Percentiles rank a stretch among this genome's conserved stretches.
Conservation (phyloP, 35 echinoderm and acorn worm genomes). For the Diadema setosum region DNA sequence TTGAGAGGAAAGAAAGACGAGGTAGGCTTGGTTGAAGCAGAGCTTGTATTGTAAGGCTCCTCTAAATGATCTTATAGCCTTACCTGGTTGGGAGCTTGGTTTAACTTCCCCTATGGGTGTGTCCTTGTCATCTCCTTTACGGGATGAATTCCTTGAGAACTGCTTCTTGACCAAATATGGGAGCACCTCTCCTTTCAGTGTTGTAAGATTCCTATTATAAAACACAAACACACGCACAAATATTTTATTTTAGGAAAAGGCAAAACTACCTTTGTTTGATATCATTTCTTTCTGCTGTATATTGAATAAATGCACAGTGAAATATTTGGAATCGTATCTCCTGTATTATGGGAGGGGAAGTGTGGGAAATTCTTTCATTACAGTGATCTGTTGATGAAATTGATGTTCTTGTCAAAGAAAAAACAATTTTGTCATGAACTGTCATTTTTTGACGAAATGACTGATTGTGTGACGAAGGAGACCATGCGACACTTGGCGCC, state of each 20-base stretch:
- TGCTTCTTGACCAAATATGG: constrained; percentile 96
- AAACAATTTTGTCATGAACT: not conserved
- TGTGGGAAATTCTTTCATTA: too few species aligned
- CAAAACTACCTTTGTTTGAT: too few species aligned
- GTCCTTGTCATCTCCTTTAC: constrained; percentile 10
- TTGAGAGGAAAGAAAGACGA: not conserved
- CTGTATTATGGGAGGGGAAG: too few species aligned
- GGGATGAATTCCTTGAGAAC: constrained; percentile 25
- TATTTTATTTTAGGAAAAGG: too few species aligned
- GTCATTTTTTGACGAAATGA: not conserved
- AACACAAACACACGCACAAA: too few species aligned
- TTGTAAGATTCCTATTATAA: constrained; percentile 64
- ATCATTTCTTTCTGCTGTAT: too few species aligned
- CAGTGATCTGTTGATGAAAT: too few species aligned
- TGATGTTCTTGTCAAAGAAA: too few species aligned
- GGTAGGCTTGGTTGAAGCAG: not conserved
- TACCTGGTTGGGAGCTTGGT: constrained; percentile 28
- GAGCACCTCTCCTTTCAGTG: constrained; percentile 92
- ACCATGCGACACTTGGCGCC: not conserved
- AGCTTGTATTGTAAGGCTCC: too few species aligned
- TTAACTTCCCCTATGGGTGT: not conserved
- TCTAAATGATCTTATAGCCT: not conserved
- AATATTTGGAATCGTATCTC: too few species aligned
- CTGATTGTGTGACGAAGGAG: not conserved
- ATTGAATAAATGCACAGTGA: too few species aligned